These are phyloP conservation scores for Bombus balteatus DNA, from an alignment of 1,140 invertebrate species.

Conservation along the genomic window DNA sequence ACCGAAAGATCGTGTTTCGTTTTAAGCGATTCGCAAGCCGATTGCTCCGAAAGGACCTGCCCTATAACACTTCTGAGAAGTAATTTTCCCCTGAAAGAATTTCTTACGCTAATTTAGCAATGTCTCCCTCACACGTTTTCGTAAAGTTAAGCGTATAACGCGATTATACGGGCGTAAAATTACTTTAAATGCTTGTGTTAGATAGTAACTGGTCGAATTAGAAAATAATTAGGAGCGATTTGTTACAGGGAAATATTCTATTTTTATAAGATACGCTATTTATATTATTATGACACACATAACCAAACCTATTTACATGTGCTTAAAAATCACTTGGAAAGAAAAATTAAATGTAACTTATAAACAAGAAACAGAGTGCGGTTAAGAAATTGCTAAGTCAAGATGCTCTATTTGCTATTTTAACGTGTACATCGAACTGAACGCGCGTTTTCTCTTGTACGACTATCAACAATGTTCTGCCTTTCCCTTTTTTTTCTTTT, in stretches of 20 bases:
- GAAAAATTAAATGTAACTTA: background rate
- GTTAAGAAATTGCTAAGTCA: background rate
- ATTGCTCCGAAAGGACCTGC: constrained; percentile 20
- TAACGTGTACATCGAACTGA: background rate
- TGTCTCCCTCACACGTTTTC: background rate
- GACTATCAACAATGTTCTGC: background rate
- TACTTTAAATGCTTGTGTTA: background rate
- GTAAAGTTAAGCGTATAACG: background rate
- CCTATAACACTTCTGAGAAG: background rate
- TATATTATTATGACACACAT: too few species aligned
- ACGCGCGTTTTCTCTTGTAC: background rate
- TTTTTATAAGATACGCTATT: too few species aligned
- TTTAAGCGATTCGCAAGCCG: constrained; percentile 40
- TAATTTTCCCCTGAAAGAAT: background rate
- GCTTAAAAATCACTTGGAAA: background rate
- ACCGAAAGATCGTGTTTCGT: constrained; percentile 56
- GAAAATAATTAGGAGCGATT: too few species aligned
- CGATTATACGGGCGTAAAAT: too few species aligned
- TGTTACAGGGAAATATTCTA: too few species aligned
- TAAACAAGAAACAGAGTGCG: background rate
- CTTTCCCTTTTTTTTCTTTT: accelerated
- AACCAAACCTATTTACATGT: background rate
- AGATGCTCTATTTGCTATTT: background rate
- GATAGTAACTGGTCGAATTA: too few species aligned
- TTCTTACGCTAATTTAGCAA: constrained; percentile 22